Conservation (phyloP, 2,113 vertebrate genomes). For the Glaucidium brasilianum region DNA sequence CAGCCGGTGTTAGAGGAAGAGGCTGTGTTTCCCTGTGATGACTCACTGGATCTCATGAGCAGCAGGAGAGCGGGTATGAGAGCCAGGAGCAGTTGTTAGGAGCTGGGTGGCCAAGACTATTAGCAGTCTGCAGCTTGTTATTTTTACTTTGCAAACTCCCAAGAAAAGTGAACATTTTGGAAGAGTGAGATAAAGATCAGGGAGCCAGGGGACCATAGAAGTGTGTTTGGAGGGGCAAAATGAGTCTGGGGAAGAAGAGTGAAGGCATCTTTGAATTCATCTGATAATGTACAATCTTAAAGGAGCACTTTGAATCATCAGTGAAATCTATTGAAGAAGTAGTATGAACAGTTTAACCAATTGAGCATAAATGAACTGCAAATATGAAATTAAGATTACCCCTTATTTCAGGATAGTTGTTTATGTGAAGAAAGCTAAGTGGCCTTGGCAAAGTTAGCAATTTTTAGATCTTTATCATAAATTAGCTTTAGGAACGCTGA, state of each 20-base stretch:
- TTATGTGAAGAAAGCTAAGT: background rate
- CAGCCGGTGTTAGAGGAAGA: slow-evolving; percentile 41
- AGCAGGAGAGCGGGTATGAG: background rate
- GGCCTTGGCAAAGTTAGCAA: background rate
- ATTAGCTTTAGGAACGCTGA: background rate
- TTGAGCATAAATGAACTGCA: background rate
- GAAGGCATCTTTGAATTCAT: background rate
- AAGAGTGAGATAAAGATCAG: background rate
- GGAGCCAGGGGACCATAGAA: background rate
- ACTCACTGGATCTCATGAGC: slow-evolving; percentile 1
- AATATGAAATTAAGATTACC: background rate
- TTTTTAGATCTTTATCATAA: background rate
- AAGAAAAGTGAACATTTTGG: background rate
- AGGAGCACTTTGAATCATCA: background rate
- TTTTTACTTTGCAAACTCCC: background rate
- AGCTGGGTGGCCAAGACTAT: background rate
- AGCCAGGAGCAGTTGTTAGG: background rate
- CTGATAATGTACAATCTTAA: background rate
- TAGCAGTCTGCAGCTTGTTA: background rate
- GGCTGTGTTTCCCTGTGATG: background rate
- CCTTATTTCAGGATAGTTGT: background rate
- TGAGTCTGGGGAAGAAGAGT: background rate
- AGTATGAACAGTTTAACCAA: background rate
- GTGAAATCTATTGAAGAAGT: background rate
- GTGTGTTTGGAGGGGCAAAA: background rate